A percentile compares a stretch with the other conserved stretches of the same genome.
Conservation (phyloP, 2,113 vertebrate species). For the Thunnus maccoyii region DNA sequence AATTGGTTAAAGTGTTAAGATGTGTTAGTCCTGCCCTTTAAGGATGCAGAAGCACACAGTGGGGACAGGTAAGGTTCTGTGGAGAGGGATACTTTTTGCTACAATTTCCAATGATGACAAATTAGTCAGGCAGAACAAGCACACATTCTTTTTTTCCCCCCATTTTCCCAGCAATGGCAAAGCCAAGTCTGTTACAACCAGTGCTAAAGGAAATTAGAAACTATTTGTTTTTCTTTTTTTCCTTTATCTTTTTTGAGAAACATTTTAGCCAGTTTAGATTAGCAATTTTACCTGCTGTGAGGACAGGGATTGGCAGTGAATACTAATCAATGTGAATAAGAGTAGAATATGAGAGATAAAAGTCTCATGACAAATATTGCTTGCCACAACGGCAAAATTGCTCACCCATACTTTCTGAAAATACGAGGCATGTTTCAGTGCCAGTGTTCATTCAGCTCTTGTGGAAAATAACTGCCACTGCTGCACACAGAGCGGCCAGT, state of each 20-base stretch:
- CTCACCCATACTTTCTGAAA: neutral
- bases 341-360: neutral
- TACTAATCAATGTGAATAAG: neutral
- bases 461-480: neutral
- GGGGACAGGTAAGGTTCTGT: neutral
- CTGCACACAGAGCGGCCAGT: neutral
- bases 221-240: too few relatives aligned
- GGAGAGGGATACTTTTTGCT: neutral
- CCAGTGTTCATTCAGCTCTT: neutral
- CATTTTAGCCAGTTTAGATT: neutral
- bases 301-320: neutral
- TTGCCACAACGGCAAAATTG: neutral
- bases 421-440: neutral
- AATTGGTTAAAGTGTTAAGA: constrained; percentile 21
- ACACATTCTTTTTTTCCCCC: neutral
- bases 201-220: neutral
- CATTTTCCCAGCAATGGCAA: neutral
- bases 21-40: constrained; percentile 12
- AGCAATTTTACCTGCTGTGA: neutral
- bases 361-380: neutral
- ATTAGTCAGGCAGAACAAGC: neutral
- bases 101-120: neutral
- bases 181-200: neutral
- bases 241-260: neutral
- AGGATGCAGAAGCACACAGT: neutral